phyloP scores from a whole-genome alignment of 2,113 vertebrate genomes.

The Pygoscelis antarcticus region DNA sequence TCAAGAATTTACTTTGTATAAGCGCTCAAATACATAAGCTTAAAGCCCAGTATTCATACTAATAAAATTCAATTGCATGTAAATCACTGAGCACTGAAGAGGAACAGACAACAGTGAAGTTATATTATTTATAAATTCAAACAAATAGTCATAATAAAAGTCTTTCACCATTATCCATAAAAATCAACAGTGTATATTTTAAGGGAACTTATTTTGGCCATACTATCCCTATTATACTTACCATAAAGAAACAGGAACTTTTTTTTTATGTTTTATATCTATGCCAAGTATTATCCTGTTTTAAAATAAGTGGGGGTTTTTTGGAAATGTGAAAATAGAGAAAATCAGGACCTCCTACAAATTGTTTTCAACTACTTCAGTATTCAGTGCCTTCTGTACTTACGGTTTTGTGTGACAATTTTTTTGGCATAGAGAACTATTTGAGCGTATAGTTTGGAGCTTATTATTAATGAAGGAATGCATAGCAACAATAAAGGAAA shows the following conservation, averaged over 20 bases:
- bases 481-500: neutral
- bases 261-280: neutral
- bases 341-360: neutral
- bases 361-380: neutral
- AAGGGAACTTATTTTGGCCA: neutral
- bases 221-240: neutral
- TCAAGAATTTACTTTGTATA: neutral
- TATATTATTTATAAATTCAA: neutral
- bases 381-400: neutral
- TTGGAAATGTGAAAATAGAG: neutral
- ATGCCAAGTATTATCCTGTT: neutral
- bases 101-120: neutral
- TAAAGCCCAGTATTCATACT: neutral
- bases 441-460: neutral
- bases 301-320: neutral
- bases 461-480: neutral
- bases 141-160: neutral
- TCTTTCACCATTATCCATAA: neutral
- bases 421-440: neutral
- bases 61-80: neutral
- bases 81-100: neutral
- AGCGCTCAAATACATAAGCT: neutral
- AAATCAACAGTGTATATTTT: neutral
- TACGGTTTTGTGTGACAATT: neutral
- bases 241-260: neutral